A percentile compares a stretch with the other conserved stretches of the same genome.
Evolutionary conservation across 2,888 invertebrate species (phyloP).

Genomic region (Cinara cedri): DNA sequence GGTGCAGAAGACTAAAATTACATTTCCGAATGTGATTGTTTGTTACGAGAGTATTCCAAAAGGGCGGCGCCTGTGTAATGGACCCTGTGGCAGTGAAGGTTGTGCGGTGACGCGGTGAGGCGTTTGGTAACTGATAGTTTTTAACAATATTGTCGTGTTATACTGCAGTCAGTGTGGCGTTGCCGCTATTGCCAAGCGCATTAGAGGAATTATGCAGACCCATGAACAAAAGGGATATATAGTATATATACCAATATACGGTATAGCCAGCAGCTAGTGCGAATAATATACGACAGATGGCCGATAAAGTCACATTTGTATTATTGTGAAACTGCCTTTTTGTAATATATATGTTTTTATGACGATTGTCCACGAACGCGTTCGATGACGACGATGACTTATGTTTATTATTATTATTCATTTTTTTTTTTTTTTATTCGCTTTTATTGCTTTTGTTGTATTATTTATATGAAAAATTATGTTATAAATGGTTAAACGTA

Average conservation of each 20-base stretch:
- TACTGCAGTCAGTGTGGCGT: background rate
- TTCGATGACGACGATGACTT: slow-evolving; percentile 28
- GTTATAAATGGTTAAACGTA: slow-evolving; percentile 5
- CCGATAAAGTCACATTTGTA: slow-evolving; percentile 49
- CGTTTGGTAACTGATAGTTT: slow-evolving; percentile 37
- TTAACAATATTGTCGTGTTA: slow-evolving; percentile 33
- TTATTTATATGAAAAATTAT: slow-evolving; percentile 29
- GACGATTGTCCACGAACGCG: slow-evolving; percentile 45
- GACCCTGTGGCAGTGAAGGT: background rate
- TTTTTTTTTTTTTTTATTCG: slow-evolving; percentile 18
- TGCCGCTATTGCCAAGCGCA: slow-evolving; percentile 23
- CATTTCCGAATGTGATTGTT: background rate
- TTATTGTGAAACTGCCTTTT: slow-evolving; percentile 45
- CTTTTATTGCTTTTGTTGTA: slow-evolving; percentile 16
- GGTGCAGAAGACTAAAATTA: background rate
- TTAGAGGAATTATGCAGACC: slow-evolving; percentile 36
- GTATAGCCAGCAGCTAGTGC: background rate
- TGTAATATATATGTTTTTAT: slow-evolving; percentile 34
- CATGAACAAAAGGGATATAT: slow-evolving; percentile 35
- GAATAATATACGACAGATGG: slow-evolving; percentile 48
- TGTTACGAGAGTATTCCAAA: background rate
- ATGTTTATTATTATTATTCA: slow-evolving; percentile 5
- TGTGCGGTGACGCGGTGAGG: background rate
- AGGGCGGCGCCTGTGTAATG: slow-evolving; percentile 41
- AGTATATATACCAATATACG: background rate